phyloP scores from a whole-genome alignment of 2,113 vertebrate genomes.

The Crotalus tigris region DNA sequence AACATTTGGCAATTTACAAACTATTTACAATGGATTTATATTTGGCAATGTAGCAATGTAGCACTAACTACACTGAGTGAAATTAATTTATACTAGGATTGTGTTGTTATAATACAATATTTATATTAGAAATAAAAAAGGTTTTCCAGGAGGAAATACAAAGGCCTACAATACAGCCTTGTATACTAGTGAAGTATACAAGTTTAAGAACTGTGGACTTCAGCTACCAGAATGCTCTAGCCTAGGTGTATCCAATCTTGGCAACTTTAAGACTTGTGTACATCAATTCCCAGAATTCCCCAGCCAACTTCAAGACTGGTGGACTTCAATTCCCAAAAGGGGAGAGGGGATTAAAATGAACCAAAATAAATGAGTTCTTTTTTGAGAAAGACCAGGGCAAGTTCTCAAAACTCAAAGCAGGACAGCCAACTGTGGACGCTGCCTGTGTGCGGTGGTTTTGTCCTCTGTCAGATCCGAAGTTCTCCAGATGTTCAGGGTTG shows the following conservation, averaged over 20 bases:
- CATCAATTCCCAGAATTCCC: no score
- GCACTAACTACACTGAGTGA: constrained; percentile 47
- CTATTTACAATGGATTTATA: neutral
- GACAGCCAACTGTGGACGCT: neutral
- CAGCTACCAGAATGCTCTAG: no score
- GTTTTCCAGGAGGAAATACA: constrained; percentile 5
- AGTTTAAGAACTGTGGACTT: no score
- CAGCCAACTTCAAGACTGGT: no score
- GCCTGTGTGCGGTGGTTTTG: neutral
- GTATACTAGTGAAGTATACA: neutral
- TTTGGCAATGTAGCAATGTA: constrained; percentile 11
- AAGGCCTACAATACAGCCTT: neutral
- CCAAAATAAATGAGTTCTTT: neutral
- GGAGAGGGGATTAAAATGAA: neutral
- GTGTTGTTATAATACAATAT: constrained; percentile 26
- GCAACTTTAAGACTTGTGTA: no score
- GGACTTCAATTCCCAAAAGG: neutral
- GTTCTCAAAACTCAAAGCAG: neutral
- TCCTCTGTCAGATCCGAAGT: neutral
- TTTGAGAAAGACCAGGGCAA: neutral
- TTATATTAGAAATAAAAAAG: constrained; percentile 34
- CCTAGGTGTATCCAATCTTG: no score
- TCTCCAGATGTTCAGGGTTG: neutral
- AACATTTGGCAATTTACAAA: neutral
- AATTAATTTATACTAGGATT: constrained; percentile 47